Percentiles rank a stretch among this genome's conserved stretches.
These are phyloP conservation scores for Balearica regulorum DNA, from an alignment of 2,797 vertebrate genomes.

Conservation along the genomic window DNA sequence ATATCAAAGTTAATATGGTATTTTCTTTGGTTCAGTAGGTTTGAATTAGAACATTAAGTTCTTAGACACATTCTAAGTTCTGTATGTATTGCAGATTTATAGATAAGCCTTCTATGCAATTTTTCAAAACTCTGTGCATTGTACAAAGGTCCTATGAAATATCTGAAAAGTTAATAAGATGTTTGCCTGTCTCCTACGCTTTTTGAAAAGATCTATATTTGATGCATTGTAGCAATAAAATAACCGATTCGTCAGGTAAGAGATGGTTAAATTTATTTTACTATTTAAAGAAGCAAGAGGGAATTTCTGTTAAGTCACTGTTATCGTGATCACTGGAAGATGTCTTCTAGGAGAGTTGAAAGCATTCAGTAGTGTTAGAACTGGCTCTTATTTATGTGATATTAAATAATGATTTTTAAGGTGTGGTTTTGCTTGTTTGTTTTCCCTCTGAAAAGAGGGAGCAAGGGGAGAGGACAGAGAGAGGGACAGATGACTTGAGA, in stretches of 20 bases:
- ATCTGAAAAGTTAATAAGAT: background rate
- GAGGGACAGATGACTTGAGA: background rate
- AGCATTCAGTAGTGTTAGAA: background rate
- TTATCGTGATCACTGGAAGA: background rate
- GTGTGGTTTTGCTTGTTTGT: no score
- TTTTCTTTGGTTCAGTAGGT: background rate
- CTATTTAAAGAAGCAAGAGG: background rate
- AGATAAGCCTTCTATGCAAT: background rate
- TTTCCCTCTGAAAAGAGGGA: background rate
- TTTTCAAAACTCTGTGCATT: background rate
- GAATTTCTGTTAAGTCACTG: background rate
- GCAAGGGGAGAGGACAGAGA: background rate
- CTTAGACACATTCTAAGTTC: background rate
- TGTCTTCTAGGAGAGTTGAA: background rate
- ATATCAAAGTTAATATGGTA: background rate
- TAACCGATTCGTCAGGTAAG: background rate
- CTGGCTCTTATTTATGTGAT: background rate
- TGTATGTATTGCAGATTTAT: background rate
- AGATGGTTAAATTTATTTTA: background rate
- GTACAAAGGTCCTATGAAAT: background rate
- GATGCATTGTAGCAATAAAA: background rate
- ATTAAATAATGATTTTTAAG: background rate
- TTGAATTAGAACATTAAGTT: conserved; percentile 13
- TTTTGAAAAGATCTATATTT: background rate
- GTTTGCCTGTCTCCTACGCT: accelerated